These are phyloP conservation scores for Chiroxiphia lanceolata DNA, from an alignment of 2,797 vertebrate species.

Conservation along the genomic window DNA sequence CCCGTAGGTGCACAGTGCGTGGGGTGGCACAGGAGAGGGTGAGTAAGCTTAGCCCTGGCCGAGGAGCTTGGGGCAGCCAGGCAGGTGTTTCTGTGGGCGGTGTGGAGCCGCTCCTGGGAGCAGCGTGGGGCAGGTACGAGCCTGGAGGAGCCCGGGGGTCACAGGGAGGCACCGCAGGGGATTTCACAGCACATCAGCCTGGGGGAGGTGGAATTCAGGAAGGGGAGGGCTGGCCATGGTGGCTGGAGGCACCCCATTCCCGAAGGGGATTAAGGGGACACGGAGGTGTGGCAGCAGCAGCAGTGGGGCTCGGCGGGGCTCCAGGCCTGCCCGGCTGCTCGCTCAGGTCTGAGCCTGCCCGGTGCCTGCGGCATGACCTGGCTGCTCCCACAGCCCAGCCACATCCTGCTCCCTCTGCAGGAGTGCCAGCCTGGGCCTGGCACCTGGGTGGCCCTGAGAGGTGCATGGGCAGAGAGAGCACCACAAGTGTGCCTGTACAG, in stretches of 20 bases:
- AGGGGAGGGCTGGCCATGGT: neutral
- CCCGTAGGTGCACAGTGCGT: rapidly evolving
- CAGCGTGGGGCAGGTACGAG: rapidly evolving
- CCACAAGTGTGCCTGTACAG: rapidly evolving
- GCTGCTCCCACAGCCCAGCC: neutral
- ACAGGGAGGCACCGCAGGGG: rapidly evolving
- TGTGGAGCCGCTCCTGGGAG: rapidly evolving
- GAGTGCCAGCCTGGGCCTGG: neutral
- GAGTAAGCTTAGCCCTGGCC: neutral
- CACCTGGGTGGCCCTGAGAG: neutral
- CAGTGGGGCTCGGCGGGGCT: rapidly evolving
- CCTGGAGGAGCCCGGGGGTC: neutral
- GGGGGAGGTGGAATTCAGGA: neutral
- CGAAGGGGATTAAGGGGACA: neutral
- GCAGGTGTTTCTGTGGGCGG: neutral
- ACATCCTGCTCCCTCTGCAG: rapidly evolving
- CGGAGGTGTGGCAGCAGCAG: neutral
- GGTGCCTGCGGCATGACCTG: rapidly evolving
- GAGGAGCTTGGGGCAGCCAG: neutral
- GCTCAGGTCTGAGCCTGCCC: neutral
- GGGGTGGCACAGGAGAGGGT: neutral
- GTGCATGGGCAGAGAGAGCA: neutral
- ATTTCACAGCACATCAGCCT: rapidly evolving
- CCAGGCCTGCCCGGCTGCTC: rapidly evolving
- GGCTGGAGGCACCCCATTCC: neutral